Conservation (phyloP, 2,797 vertebrate genomes). For the Dicrostonyx torquatus region DNA sequence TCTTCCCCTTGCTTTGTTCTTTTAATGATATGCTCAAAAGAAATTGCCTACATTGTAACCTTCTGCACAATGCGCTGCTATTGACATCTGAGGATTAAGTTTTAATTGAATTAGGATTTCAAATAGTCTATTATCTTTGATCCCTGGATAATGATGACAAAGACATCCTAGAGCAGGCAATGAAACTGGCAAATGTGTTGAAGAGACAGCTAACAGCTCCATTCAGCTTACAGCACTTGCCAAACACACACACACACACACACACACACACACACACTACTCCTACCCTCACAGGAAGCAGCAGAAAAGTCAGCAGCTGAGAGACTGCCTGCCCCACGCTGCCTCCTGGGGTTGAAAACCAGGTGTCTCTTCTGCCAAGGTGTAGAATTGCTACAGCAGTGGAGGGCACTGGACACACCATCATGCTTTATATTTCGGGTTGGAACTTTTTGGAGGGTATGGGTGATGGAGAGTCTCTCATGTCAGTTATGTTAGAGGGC, state of each 20-base stretch:
- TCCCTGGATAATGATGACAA: slow-evolving; percentile 73
- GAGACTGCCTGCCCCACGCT: slow-evolving; percentile 33
- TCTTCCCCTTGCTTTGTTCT: slow-evolving; percentile 58
- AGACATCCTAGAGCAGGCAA: slow-evolving; percentile 68
- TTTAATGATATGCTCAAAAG: slow-evolving; percentile 60
- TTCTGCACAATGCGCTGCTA: slow-evolving; percentile 67
- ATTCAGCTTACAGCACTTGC: slow-evolving; percentile 69
- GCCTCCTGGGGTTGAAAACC: slow-evolving; percentile 58
- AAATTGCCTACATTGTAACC: slow-evolving; percentile 64
- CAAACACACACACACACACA: slow-evolving; percentile 66
- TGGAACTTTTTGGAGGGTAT: background rate
- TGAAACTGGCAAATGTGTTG: slow-evolving; percentile 74
- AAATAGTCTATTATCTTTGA: slow-evolving; percentile 76
- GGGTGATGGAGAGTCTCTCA: background rate
- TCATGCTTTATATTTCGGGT: background rate
- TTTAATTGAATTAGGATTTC: slow-evolving; percentile 80
- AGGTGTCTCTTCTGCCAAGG: slow-evolving; percentile 28
- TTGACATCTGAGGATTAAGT: slow-evolving; percentile 76
- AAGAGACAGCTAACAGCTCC: slow-evolving; percentile 77
- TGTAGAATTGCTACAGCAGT: background rate
- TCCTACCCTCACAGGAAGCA: slow-evolving; percentile 62
- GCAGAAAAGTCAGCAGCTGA: slow-evolving; percentile 44
- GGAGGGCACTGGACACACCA: background rate
- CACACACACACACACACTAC: slow-evolving; percentile 33
- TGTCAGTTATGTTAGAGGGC: background rate